Evolutionary conservation across 2,113 vertebrate genomes (phyloP), one percentile per base, ranked within the genome.

Genomic region (Sinocyclocheilus rhinocerous): DNA sequence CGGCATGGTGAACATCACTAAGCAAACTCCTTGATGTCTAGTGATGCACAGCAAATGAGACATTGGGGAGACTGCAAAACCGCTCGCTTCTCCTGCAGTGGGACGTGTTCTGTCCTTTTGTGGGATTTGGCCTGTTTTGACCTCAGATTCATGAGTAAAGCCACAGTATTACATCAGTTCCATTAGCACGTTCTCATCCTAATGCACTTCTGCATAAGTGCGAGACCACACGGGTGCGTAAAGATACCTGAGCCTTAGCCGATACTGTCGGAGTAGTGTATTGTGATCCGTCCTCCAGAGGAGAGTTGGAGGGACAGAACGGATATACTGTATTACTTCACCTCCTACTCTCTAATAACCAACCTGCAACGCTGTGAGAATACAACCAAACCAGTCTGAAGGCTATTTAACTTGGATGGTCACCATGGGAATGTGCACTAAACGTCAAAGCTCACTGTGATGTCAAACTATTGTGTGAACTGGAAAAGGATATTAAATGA

Each of bases 201-300:
- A 76, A 63, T 55, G 59, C 36, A 67, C 13, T 87, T 87, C 45
- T 72, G 63, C 16, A 67, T 50, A 81, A 70, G 82, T 3, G 67
- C 50, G 36, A 77, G 76, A 75, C 59, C 13, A 15, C 29, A 45
- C 36, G 65, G 12, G 55, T 84, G 76, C 11, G 59, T 80, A n/a
- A 24, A 20, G 82, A 84, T 20, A 87, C 67, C 67, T 50, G 82
- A 81, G 86, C 52, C 42, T 42, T 73, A 69, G 55, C 48, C 86
- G 73, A 80, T 81, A 76, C 86, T 67, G 82, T 72, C 10, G 52
- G n/a, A 8, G 29, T 29, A 78, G 76, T 80, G 86, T 80, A 81
- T 67, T 81, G 57, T 75, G 82, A 87, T 67, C 67, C 57, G 13
- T 76, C 67, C 83, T 84, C 67, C 76, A 39, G 86, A 87, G 75